A percentile compares a stretch with the other conserved stretches of the same genome.
Conservation (phyloP, 2,797 vertebrate species). For the Coregonus suidteri region DNA sequence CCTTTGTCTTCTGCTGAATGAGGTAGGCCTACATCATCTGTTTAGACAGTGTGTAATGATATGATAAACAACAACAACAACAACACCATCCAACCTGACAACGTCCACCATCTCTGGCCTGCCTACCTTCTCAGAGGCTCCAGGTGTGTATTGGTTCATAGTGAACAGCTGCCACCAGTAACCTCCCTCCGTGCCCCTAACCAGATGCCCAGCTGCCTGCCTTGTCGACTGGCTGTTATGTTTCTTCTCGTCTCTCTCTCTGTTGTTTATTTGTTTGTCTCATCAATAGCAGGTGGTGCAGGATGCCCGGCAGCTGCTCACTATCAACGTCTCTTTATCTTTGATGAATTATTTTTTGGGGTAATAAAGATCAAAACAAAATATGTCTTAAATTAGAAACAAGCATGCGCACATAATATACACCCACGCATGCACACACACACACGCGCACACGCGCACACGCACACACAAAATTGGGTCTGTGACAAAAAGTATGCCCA, state of each 20-base stretch:
- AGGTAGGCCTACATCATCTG: not conserved
- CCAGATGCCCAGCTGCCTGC: not conserved
- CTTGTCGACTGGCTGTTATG: conserved; percentile 8
- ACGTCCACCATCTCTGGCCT: not conserved
- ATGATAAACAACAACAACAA: not conserved
- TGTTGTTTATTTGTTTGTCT: not conserved
- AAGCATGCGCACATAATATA: not conserved
- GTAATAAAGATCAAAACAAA: not conserved
- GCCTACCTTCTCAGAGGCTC: not conserved
- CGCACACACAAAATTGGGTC: not conserved
- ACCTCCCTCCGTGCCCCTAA: not conserved
- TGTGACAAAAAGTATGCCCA: not conserved
- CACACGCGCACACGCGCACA: not conserved
- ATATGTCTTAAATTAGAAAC: not conserved
- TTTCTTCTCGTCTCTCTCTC: not conserved
- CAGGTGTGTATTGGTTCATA: conserved; percentile 5
- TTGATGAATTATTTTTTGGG: not conserved
- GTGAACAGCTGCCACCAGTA: conserved; percentile 3
- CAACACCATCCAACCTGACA: not conserved
- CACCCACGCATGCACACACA: not conserved
- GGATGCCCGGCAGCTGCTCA: conserved; percentile 25
- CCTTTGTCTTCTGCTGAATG: not conserved
- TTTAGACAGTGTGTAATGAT: not conserved
- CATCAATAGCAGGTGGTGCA: conserved; percentile 18
- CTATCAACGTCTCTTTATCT: conserved; percentile 18